Conservation (phyloP, 2,797 vertebrate species). For the Pagetopsis macropterus region DNA sequence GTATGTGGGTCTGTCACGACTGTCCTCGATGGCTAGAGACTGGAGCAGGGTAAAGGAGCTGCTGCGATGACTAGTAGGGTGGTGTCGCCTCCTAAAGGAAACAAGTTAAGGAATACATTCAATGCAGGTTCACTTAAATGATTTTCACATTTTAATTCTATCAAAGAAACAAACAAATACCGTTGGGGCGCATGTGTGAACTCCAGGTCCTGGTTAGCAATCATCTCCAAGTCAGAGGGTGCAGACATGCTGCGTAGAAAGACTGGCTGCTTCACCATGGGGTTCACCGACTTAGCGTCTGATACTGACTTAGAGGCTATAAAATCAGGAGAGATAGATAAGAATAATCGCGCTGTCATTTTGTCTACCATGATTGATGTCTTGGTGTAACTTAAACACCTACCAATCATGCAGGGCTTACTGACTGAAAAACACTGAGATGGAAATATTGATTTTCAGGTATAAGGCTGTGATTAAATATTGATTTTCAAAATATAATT, state of each 20-base stretch:
- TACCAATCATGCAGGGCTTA: not conserved
- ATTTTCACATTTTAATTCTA: not conserved
- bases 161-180: slow-evolving; percentile 59
- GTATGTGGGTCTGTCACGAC: slow-evolving; percentile 95
- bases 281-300: slow-evolving; percentile 91
- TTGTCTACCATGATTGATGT: not conserved
- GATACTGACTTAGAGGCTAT: slow-evolving; percentile 94
- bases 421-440: not conserved
- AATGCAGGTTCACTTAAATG: not conserved
- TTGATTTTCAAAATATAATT: not conserved
- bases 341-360: slow-evolving; percentile 9
- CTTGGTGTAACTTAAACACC: not conserved
- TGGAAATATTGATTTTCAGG: not conserved
- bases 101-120: not conserved
- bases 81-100: slow-evolving; percentile 90
- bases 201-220: slow-evolving; percentile 95
- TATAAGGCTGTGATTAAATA: not conserved
- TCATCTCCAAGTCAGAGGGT: slow-evolving; percentile 98
- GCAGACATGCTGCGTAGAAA: slow-evolving; percentile 99
- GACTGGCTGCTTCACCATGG: slow-evolving; percentile 93
- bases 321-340: not conserved
- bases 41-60: slow-evolving; percentile 98
- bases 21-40: slow-evolving; percentile 92
- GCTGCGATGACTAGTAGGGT: slow-evolving; percentile 94
- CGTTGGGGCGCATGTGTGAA: slow-evolving; percentile 92